A percentile compares a stretch with the other conserved stretches of the same genome.
These are phyloP conservation scores for Synanthedon vespiformis DNA, from an alignment of 2,888 invertebrate genomes.

Conservation along the genomic window DNA sequence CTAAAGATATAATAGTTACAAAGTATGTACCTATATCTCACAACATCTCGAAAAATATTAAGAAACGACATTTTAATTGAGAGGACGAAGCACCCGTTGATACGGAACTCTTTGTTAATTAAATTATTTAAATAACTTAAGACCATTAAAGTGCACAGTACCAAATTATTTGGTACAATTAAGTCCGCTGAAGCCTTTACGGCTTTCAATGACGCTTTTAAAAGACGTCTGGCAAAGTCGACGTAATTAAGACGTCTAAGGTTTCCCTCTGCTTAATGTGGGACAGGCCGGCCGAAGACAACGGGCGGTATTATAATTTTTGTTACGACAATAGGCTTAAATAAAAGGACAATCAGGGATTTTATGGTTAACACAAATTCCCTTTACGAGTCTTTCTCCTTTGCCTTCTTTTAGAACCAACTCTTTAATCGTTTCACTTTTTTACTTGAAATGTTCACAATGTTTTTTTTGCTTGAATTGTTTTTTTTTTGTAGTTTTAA, in stretches of 20 bases:
- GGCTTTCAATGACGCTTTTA: conserved; percentile 15
- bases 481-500: too few relatives aligned
- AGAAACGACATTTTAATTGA: conserved; percentile 12
- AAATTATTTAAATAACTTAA: conserved; percentile 45
- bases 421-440: too few relatives aligned
- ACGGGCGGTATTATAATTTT: neutral
- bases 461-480: too few relatives aligned
- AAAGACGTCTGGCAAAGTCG: conserved; percentile 23
- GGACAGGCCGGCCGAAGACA: conserved; percentile 1
- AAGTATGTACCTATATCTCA: too few relatives aligned
- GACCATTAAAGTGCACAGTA: conserved; percentile 37
- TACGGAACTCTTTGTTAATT: conserved; percentile 41
- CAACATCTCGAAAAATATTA: conserved; percentile 6
- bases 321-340: neutral
- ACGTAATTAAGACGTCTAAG: conserved; percentile 18
- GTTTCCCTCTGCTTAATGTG: conserved; percentile 2
- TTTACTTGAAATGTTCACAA: too few relatives aligned
- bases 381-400: neutral
- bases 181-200: conserved; percentile 33
- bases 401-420: neutral
- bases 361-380: neutral
- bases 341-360: neutral
- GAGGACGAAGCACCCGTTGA: conserved; percentile 14
- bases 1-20: too few relatives aligned
- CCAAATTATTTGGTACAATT: conserved; percentile 44